Base-by-base conservation (phyloP, 2,888 invertebrate species). In the Masnerella sp. region DNA sequence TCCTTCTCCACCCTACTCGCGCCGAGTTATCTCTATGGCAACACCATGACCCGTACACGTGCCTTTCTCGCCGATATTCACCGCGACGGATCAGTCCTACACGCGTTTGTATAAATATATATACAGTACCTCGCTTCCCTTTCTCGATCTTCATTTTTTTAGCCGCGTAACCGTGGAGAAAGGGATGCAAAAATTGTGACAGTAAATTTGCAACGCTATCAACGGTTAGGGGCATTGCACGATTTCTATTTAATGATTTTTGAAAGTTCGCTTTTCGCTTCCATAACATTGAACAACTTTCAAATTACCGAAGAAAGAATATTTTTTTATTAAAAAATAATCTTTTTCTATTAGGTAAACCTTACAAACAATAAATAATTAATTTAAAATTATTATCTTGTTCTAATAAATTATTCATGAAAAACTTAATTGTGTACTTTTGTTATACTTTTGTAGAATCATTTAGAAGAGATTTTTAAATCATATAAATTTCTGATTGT, bases 21-120 rank as follows among this genome's bases (percentile, higher is more conserved):
- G 65, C 59, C 62, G 78, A 65, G 76, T 74, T 74, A 81, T 83
- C 81, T 77, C 81, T 79, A 84, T 84, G 81, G 83, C 75, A 83
- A 82, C 83, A 77, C 78, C 81, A 71, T 74, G 52, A 45, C 49
- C 17, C 34, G 22, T 76, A 67, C 78, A 78, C 78, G 65, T 72
- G 59, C 64, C 68, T 59, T 65, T 49, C 73, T 64, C 61, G 52
- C 34, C 30, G 38, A 49, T 59, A 76, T 54, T 43, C 56, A 25
- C 42, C 43, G 22, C 25, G 18, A 38, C 59, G 20, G 32, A 51
- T 34, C 43, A 52, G 36, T 68, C 17, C 18, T 20, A 38, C 32
- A 59, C n/a, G 20, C 34, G 11, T 40, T 17, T 52, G 43, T 45
- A 59, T 45, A 28, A 52, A 38, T 61, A 49, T 20, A 54, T 56